Base-by-base conservation (phyloP, 2,113 vertebrate species). In the Pomatorhinus ruficollis region DNA sequence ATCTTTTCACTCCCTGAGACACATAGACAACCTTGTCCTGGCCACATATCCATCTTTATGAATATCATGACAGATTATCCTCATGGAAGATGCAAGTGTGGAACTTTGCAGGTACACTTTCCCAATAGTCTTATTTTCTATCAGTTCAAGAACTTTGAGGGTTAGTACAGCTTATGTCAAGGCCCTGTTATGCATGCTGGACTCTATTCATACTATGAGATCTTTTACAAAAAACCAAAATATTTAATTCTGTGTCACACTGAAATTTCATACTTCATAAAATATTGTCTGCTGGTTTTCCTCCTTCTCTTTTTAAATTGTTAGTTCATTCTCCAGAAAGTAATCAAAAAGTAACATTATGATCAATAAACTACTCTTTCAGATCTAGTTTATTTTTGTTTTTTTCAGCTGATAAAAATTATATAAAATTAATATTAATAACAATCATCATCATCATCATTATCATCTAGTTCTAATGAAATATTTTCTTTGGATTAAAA, bases 21-120 rank as follows among this genome's bases (percentile, higher is more conserved):
- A 33, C 24, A 14, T 6, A 64, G 20, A 37, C 19, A 70, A 9
- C 22, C 23, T 42, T 81, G 13, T 65, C 50, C 27, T 33, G 31
- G 44, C 10, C 27, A n/a, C 28, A 31, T 16, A 42, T 11, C 20
- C n/a, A n/a, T 31, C 10, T 39, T 60, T 70, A 23, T 11, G 12
- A 20, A 30, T 19, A 19, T 35, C 30, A 25, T 42, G 15, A 40
- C 22, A 40, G 21, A 17, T 19, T 31, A 54, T 24, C 6, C 20
- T 64, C 12, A 39, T 7, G 23, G 39, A 40, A 60, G 31, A n/a
- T 17, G 6, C 4, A 39, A 44, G 16, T 11, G 11, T 49, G 20
- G 39, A 69, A 37, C 4, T 64, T 22, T 0, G 0, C 13, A 52
- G 7, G 5, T 15, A 39, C 6, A 19, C 6, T 74, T 74, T 50